Evolutionary conservation across 2,888 invertebrate species (phyloP), one percentile per base, ranked within the genome.

Genomic region (Leptopilina myrica): DNA sequence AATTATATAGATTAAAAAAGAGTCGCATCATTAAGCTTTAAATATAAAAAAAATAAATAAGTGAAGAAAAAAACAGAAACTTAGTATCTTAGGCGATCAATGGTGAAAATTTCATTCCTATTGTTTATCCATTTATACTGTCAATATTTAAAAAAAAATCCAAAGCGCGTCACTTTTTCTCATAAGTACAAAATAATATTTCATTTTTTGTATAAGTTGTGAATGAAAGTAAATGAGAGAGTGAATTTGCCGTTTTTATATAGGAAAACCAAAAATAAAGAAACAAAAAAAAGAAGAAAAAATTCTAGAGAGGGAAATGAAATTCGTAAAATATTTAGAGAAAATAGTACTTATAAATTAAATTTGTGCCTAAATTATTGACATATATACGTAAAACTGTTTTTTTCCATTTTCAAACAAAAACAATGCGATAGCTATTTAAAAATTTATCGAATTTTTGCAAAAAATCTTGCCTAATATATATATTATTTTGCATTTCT

Each of bases 61-160:
- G 84, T 83, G 79, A 65, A 80, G 46, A 78, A 43, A 53, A 77
- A 80, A 65, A 59, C 78, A 76, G 26, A 80, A 62, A 65, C 15
- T 43, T 64, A 75, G 56, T 78, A 73, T 59, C 76, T 64, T 82
- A 84, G 76, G 81, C 78, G 75, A 83, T 82, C 83, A 80, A 82
- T 83, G 81, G 76, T 78, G 76, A 78, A 79, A 80, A 78, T 76
- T 78, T 77, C 73, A 86, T 86, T 85, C 67, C 76, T 81, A 86
- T 87, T 49, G 69, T 85, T 86, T 86, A 82, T 86, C 86, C 85
- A 86, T 87, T 87, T 83, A 75, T 82, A 81, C 76, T 76, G 78
- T 79, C 78, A 76, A 46, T 43, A 83, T 80, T 33, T 78, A 69
- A 83, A 77, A 83, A 81, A 79, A 73, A 83, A 77, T 75, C 43